phyloP scores from a whole-genome alignment of 1,140 invertebrate genomes.

The Dinoponera quadriceps region DNA sequence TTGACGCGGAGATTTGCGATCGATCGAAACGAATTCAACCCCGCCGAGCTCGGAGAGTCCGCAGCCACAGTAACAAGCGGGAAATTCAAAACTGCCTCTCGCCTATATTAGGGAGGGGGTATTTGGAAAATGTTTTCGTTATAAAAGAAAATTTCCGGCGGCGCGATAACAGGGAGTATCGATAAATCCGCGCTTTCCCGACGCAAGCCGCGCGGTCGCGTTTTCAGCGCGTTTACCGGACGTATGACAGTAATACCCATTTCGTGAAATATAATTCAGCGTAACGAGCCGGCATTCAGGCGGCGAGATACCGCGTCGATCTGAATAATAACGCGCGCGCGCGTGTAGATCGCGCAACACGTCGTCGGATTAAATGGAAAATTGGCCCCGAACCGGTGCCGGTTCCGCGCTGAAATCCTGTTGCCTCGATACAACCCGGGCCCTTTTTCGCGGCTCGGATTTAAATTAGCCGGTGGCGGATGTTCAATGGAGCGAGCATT shows the following conservation, averaged over 20 bases:
- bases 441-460: constrained; percentile 69
- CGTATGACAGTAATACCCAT: constrained; percentile 45
- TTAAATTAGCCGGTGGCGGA: constrained; percentile 63
- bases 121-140: constrained; percentile 17
- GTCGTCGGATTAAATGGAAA: constrained; percentile 65
- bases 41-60: not conserved
- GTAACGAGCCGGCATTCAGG: constrained; percentile 55
- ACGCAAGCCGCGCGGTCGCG: not conserved
- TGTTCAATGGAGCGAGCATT: constrained; percentile 64
- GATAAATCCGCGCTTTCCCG: constrained; percentile 50
- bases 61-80: not conserved
- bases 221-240: constrained; percentile 19
- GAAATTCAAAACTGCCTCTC: not conserved
- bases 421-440: not conserved
- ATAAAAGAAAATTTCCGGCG: constrained; percentile 19
- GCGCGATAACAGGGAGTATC: not conserved
- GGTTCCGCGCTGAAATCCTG: constrained; percentile 37
- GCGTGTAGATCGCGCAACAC: constrained; percentile 35
- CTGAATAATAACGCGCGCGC: constrained; percentile 36
- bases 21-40: constrained; percentile 11
- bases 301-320: constrained; percentile 2
- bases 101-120: not conserved
- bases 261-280: constrained; percentile 53
- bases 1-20: not conserved
- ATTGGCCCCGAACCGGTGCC: constrained; percentile 30